These are phyloP conservation scores for Liparis tanakae DNA, from an alignment of 2,797 vertebrate species.

Conservation along the genomic window DNA sequence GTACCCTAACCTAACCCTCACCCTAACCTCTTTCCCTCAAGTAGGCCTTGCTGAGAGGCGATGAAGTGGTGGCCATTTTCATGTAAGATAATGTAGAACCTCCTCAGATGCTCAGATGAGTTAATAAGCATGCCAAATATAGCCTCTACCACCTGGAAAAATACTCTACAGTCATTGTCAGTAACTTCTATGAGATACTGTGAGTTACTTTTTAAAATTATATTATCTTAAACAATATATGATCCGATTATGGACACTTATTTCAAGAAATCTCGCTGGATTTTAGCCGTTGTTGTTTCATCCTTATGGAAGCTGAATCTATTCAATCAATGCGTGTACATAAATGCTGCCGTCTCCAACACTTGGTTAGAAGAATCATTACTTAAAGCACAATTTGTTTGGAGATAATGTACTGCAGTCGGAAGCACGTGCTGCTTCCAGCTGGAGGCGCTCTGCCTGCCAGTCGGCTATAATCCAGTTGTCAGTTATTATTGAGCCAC, in stretches of 20 bases:
- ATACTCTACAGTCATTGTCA: neutral
- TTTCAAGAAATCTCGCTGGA: constrained; percentile 66
- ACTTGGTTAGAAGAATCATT: constrained; percentile 41
- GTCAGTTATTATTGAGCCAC: neutral
- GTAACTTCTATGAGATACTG: neutral
- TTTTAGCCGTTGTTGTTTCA: constrained; percentile 63
- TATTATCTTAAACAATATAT: constrained; percentile 14
- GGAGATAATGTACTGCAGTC: constrained; percentile 13
- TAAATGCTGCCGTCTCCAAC: constrained; percentile 35
- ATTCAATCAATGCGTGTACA: constrained; percentile 43
- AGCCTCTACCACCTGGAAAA: neutral
- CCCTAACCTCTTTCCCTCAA: constrained; percentile 43
- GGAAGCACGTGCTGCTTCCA: neutral
- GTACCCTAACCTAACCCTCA: constrained; percentile 40
- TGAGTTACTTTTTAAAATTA: constrained; percentile 3
- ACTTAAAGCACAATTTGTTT: constrained; percentile 35
- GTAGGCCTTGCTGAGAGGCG: constrained; percentile 53
- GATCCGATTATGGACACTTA: constrained; percentile 73
- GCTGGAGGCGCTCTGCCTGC: neutral
- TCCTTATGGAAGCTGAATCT: constrained; percentile 53
- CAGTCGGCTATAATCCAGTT: neutral
- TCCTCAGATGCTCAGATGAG: constrained; percentile 61
- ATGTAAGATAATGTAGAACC: constrained; percentile 57
- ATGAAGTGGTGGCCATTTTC: constrained; percentile 65
- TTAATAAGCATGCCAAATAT: constrained; percentile 57